Conservation (phyloP, 2,888 invertebrate species). For the Oegoconia quadripuncta region DNA sequence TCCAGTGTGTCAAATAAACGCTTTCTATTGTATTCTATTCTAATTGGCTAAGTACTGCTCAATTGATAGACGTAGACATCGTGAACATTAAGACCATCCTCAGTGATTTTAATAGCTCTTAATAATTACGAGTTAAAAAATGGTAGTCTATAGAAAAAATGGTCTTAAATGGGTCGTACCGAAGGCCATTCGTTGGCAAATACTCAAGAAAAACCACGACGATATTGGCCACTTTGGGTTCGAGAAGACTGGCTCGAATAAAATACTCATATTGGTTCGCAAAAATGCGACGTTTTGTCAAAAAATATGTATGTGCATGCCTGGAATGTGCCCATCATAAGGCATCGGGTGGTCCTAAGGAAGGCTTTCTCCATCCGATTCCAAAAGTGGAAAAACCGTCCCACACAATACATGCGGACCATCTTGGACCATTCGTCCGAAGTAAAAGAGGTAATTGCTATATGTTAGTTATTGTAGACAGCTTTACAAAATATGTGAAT, state of each 20-base stretch:
- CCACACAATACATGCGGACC: conserved; percentile 44
- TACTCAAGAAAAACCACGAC: conserved; percentile 23
- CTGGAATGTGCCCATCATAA: conserved; percentile 9
- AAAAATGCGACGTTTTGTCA: conserved; percentile 4
- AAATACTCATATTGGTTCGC: conserved; percentile 6
- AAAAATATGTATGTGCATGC: not conserved
- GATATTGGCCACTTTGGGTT: conserved; percentile 23
- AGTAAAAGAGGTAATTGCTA: conserved; percentile 31
- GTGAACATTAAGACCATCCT: conserved; percentile 13
- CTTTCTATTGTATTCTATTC: no score
- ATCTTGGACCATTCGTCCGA: conserved; percentile 41
- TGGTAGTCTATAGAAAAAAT: conserved; percentile 14
- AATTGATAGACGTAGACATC: conserved; percentile 18
- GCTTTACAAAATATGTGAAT: conserved; percentile 36
- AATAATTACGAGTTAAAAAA: conserved; percentile 24
- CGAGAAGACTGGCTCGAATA: conserved; percentile 17
- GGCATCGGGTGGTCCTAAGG: conserved; percentile 1
- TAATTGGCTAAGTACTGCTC: conserved; percentile 10
- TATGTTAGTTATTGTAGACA: conserved; percentile 37
- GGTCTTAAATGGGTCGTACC: conserved; percentile 25
- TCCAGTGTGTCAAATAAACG: no score
- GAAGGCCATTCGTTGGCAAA: conserved; percentile 21
- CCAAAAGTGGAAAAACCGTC: conserved; percentile 37
- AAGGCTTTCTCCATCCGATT: conserved; percentile 25
- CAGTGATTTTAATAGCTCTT: conserved; percentile 9